Evolutionary conservation across 2,797 vertebrate species (phyloP).

Genomic region (Danio choprae): DNA sequence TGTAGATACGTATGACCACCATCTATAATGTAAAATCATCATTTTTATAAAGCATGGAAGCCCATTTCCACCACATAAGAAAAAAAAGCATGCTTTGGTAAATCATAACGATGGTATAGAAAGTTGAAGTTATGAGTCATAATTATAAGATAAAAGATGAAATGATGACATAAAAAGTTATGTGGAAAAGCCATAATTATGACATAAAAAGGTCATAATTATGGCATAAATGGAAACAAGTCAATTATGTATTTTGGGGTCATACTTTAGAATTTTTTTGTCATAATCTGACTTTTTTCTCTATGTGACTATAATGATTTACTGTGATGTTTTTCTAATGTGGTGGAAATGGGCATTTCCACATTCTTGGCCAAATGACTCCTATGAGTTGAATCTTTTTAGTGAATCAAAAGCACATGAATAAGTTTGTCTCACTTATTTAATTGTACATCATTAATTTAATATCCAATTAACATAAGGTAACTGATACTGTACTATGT

Average conservation of each 20-base stretch:
- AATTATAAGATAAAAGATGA: too few relatives aligned
- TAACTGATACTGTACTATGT: neutral
- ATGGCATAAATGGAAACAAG: neutral
- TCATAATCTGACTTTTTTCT: neutral
- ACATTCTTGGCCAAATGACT: neutral
- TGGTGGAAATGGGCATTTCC: neutral
- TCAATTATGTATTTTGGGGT: neutral
- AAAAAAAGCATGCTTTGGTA: neutral
- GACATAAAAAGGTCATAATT: neutral
- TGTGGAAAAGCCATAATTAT: neutral
- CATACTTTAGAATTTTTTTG: neutral
- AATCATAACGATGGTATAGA: too few relatives aligned
- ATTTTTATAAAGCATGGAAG: constrained; percentile 1
- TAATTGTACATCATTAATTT: neutral
- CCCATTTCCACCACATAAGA: neutral
- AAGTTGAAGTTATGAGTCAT: neutral
- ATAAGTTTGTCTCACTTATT: neutral
- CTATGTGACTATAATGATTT: neutral
- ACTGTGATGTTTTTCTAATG: neutral
- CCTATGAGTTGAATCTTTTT: neutral
- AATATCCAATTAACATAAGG: neutral
- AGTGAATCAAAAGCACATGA: neutral
- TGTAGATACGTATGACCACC: neutral
- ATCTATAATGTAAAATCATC: neutral
- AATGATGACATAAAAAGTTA: too few relatives aligned